Evolutionary conservation across 2,888 invertebrate species (phyloP).

Genomic region (Apamea sordens): DNA sequence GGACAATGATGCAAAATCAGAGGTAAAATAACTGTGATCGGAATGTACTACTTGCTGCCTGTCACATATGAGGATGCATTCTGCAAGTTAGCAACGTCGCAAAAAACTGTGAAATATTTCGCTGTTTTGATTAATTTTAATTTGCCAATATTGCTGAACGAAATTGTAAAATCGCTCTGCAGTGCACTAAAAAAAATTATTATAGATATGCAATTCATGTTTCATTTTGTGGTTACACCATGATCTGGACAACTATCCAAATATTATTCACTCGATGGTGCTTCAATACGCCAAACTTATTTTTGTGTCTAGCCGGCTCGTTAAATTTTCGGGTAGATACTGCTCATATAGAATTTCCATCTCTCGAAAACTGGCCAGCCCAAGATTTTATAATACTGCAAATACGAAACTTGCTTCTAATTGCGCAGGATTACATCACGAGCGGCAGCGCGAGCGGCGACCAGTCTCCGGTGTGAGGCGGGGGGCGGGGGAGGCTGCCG

Average conservation of each 20-base stretch:
- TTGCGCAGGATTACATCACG: conserved; percentile 86
- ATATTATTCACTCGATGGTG: neutral
- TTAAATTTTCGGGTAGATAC: neutral
- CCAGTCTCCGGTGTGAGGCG: conserved; percentile 88
- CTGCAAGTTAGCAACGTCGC: neutral
- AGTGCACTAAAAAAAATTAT: neutral
- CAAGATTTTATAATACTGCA: neutral
- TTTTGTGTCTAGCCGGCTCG: neutral
- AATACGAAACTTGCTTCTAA: neutral
- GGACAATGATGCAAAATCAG: too few species aligned
- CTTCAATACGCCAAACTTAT: neutral
- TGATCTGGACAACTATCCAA: neutral
- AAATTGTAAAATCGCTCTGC: neutral
- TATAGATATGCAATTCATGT: neutral
- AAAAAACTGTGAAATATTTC: neutral
- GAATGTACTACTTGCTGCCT: too few species aligned
- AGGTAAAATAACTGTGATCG: too few species aligned
- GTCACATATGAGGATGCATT: neutral
- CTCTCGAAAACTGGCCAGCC: neutral
- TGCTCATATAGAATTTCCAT: too few species aligned
- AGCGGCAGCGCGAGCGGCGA: conserved; percentile 88
- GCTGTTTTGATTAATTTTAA: neutral
- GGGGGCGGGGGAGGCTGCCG: conserved; percentile 88
- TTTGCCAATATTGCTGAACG: neutral
- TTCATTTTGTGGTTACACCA: neutral